These are phyloP conservation scores for Drosophila recens DNA, from an alignment of 2,888 invertebrate genomes.

Conservation along the genomic window DNA sequence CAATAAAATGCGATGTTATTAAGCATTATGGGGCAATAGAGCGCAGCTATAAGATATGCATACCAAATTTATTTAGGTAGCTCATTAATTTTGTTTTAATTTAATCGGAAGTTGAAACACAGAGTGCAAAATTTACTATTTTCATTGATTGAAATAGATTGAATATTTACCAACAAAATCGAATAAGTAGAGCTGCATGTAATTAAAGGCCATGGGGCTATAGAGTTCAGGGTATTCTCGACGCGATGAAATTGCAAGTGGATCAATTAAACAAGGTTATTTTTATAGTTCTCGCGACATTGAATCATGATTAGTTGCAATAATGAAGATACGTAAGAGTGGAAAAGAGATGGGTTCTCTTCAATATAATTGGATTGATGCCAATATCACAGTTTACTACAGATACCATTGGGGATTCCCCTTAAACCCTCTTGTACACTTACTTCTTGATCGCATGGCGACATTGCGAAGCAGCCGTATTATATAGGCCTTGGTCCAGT, in stretches of 20 bases:
- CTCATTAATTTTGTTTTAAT: background rate
- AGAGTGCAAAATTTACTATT: background rate
- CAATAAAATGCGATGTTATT: conserved; percentile 47
- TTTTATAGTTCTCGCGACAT: background rate
- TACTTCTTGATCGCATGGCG: conserved; percentile 82
- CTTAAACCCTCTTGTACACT: conserved; percentile 58
- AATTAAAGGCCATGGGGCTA: conserved; percentile 14
- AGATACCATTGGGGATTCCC: background rate
- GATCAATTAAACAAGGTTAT: conserved; percentile 7
- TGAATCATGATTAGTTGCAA: background rate
- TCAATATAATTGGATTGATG: background rate
- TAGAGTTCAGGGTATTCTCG: conserved; percentile 16
- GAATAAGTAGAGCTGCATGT: background rate
- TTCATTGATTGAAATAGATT: background rate
- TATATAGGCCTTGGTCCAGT: conserved; percentile 77
- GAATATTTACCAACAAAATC: background rate
- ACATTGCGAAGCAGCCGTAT: conserved; percentile 76
- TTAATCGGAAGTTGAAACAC: background rate
- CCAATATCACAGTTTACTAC: background rate
- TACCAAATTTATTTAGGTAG: background rate
- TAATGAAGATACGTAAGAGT: background rate
- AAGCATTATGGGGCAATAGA: conserved; percentile 19
- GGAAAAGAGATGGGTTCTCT: background rate
- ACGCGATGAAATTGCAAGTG: conserved; percentile 11
- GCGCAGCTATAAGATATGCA: background rate